Evolutionary conservation across 2,888 invertebrate species (phyloP), one percentile per base, ranked within the genome.

Genomic region (Meteorus colon): DNA sequence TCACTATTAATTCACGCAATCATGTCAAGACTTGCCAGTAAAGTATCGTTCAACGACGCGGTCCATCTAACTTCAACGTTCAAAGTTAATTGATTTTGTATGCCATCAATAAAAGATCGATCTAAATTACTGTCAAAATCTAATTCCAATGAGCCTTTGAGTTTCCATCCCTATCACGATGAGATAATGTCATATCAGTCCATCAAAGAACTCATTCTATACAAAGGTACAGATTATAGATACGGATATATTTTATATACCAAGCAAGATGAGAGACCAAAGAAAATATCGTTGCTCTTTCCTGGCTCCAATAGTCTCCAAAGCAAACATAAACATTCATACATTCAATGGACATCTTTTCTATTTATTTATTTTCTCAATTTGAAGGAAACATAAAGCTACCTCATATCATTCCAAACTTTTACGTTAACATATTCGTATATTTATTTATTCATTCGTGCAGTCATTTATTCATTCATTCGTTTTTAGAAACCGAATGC

Each of bases 91-190:
- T 63, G 29, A 63, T 31, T 31, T 29, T 63, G 16, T 29, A 29
- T 31, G 31, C 16, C 63, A 63, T 63, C 63, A 31, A 63, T 63
- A 63, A 34, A 29, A 34, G 63, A 63, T 63, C 31, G 27, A 63
- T 63, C 63, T 63, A 16, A n/a, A 34, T 63, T 34, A 34, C 29
- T 6, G 63, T 63, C 34, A 63, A 34, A 29, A 34, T 31, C 27
- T 31, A 63, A 63, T 63, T 63, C 24, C n/a, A 31, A 31, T 63
- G 31, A 63, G 29, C 29, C 31, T 16, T 55, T 55, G 55, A 55
- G n/a, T 55, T 55, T 55, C n/a, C 55, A 55, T 55, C 19, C 1
- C 8, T 19, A 19, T 55, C 55, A 19, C 55, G 55, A n/a, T 55
- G 55, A 55, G 55, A 55, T 55, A 24, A 55, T 55, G 19, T 55